These are phyloP conservation scores for Chironomus tentans DNA, from an alignment of 2,888 invertebrate genomes.

Conservation along the genomic window DNA sequence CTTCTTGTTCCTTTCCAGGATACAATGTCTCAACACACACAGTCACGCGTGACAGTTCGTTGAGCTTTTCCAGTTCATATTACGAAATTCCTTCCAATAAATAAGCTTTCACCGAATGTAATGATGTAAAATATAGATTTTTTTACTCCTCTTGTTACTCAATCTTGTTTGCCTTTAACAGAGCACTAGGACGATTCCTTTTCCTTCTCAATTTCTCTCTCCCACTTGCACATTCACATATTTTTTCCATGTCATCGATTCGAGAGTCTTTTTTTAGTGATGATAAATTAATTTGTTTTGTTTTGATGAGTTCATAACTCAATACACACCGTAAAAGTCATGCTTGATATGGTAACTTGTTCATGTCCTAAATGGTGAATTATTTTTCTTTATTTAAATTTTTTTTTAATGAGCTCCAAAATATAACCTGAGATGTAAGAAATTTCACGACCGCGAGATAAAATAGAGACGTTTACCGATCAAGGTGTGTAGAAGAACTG, in stretches of 20 bases:
- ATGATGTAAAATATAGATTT: slow-evolving; percentile 20
- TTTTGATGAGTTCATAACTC: background rate
- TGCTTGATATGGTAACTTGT: background rate
- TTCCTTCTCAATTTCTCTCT: background rate
- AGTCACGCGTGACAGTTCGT: slow-evolving; percentile 5
- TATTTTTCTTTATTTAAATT: background rate
- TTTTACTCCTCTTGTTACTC: background rate
- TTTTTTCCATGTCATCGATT: background rate
- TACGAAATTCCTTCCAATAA: background rate
- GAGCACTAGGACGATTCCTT: background rate
- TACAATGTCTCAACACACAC: background rate
- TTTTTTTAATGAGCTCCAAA: background rate
- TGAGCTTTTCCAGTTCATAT: slow-evolving; percentile 18
- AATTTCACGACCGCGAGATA: background rate
- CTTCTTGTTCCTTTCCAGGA: background rate
- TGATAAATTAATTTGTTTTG: background rate
- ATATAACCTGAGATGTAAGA: background rate
- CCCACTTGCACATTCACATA: background rate
- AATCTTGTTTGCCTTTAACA: too few relatives aligned
- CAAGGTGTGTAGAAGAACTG: background rate
- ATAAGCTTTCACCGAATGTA: background rate
- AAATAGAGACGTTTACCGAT: background rate
- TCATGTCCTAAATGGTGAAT: background rate
- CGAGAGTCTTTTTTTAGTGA: background rate
- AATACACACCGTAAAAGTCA: background rate